Evolutionary conservation across 2,113 vertebrate species (phyloP).

Genomic region (Proteles cristata): DNA sequence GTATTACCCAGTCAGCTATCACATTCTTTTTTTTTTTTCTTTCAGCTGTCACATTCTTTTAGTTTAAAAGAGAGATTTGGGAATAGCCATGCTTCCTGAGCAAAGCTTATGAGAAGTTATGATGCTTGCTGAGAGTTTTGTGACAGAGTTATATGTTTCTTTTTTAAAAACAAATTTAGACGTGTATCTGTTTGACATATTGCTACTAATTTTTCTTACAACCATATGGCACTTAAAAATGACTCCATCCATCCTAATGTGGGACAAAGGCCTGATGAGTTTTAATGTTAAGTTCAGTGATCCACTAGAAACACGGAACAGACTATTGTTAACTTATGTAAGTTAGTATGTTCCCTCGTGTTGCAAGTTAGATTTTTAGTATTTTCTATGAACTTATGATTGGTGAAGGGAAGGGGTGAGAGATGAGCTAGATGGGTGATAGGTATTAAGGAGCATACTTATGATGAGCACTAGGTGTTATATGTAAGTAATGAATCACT

Average conservation of each 20-base stretch:
- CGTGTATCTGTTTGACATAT: neutral
- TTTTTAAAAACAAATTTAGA: neutral
- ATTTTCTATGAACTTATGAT: neutral
- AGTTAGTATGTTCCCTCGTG: neutral
- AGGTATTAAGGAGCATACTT: no score
- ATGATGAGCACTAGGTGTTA: no score
- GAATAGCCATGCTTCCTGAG: neutral
- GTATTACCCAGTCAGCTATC: neutral
- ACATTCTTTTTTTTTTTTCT: neutral
- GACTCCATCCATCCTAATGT: neutral
- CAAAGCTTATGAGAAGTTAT: neutral
- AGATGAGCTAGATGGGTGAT: no score
- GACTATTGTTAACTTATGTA: neutral
- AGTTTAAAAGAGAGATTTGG: neutral
- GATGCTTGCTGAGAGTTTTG: neutral
- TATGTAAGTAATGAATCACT: no score
- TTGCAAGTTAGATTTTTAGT: neutral
- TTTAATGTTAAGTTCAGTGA: neutral
- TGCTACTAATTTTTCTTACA: neutral
- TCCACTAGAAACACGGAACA: neutral
- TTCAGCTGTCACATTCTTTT: neutral
- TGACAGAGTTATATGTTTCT: neutral
- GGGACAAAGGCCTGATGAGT: neutral
- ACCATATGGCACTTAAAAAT: neutral
- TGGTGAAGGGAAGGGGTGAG: no score